Evolutionary conservation across 2,113 vertebrate genomes (phyloP).

Genomic region (Mobula hypostoma): DNA sequence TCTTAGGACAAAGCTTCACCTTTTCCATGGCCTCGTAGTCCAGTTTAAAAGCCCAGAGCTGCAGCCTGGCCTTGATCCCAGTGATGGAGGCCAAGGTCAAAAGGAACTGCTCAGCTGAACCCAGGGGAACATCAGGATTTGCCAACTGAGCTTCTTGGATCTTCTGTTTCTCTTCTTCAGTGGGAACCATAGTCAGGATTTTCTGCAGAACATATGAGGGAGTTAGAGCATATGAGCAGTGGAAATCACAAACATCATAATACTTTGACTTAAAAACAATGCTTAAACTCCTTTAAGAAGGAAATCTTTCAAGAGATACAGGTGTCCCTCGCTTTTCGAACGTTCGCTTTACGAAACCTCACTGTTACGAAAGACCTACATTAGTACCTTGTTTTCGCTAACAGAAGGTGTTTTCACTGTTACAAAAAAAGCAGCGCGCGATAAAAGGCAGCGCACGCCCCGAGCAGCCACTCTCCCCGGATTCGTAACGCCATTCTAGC

Average conservation of each 20-base stretch:
- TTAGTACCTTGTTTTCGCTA: too few relatives aligned
- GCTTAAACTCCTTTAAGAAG: not conserved
- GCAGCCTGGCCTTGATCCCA: slow-evolving; percentile 72
- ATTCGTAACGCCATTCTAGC: too few relatives aligned
- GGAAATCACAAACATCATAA: not conserved
- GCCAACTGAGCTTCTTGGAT: slow-evolving; percentile 85
- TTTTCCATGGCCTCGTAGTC: slow-evolving; percentile 90
- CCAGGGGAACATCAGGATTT: slow-evolving; percentile 78
- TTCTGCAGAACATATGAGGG: slow-evolving; percentile 60
- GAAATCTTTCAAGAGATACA: not conserved
- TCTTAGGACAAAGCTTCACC: slow-evolving; percentile 51
- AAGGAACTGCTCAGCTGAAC: slow-evolving; percentile 85
- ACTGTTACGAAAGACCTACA: too few relatives aligned
- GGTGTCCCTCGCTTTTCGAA: too few relatives aligned
- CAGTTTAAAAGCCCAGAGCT: slow-evolving; percentile 92
- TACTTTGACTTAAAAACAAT: not conserved
- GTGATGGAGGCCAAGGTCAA: slow-evolving; percentile 77
- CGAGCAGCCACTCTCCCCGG: too few relatives aligned
- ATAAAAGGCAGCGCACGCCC: too few relatives aligned
- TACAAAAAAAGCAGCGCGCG: too few relatives aligned
- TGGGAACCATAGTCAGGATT: slow-evolving; percentile 88
- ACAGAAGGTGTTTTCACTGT: too few relatives aligned
- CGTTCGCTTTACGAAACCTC: too few relatives aligned
- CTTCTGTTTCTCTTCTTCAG: slow-evolving; percentile 85
- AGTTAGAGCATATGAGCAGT: not conserved